These are phyloP conservation scores for pig (Sus scrofa) DNA, from an alignment of 2,113 vertebrate genomes.

Conservation along the genomic window DNA sequence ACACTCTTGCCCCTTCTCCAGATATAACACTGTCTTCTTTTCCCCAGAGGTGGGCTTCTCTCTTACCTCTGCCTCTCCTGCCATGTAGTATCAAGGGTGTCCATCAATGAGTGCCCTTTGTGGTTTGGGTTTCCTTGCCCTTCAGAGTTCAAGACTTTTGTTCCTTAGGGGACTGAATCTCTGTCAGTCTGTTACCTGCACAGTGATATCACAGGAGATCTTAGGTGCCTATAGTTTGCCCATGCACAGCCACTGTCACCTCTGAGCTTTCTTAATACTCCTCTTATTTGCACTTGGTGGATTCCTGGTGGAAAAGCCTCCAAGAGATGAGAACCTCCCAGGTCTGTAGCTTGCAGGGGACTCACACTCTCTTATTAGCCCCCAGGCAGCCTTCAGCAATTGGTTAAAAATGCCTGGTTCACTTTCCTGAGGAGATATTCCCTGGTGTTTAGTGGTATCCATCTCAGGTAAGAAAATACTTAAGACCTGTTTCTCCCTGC, in stretches of 20 bases:
- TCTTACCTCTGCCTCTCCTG: not conserved
- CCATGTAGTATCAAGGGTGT: not conserved
- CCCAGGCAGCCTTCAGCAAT: not conserved
- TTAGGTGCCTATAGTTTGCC: not conserved
- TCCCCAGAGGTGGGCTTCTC: not conserved
- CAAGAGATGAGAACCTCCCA: no score
- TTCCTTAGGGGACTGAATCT: not conserved
- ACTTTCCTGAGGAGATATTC: not conserved
- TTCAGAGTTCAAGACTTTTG: not conserved
- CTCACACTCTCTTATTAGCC: not conserved
- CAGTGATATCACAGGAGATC: not conserved
- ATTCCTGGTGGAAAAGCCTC: not conserved
- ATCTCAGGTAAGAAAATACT: not conserved
- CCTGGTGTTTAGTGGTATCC: not conserved
- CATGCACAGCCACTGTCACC: not conserved
- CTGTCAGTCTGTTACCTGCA: not conserved
- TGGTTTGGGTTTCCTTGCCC: not conserved
- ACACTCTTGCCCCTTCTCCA: not conserved
- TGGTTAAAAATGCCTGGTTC: not conserved
- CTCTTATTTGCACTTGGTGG: no score
- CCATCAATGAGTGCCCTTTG: not conserved
- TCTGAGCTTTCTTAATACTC: not conserved
- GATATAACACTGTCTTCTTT: not conserved
- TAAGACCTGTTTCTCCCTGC: no score
- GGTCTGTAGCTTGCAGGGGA: not conserved